Evolutionary conservation across 2,113 vertebrate genomes (phyloP).

Genomic region (Vimba vimba): DNA sequence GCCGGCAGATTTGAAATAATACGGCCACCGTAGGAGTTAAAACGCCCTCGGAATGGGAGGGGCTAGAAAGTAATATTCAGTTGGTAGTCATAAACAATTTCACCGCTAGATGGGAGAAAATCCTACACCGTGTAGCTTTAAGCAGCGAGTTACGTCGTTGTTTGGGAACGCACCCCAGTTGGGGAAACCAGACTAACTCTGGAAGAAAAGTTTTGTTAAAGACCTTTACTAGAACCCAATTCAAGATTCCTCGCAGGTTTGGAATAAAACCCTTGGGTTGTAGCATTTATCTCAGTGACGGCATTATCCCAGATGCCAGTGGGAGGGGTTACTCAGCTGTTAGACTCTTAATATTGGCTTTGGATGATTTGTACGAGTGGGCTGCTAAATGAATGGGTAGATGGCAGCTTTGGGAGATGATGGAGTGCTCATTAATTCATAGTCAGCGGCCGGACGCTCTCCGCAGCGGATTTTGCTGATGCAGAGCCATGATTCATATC

Average conservation of each 20-base stretch:
- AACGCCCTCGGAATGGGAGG: too few species aligned
- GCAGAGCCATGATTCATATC: slow-evolving; percentile 3
- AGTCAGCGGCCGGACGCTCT: slow-evolving; percentile 6
- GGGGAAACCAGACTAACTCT: background rate
- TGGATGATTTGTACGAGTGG: slow-evolving; percentile 16
- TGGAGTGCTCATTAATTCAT: slow-evolving; percentile 27
- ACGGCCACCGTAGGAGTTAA: too few species aligned
- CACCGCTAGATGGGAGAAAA: too few species aligned
- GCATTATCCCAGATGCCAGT: background rate
- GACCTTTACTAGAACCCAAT: background rate
- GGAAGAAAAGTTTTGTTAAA: background rate
- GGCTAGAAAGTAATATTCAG: too few species aligned
- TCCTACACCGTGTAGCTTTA: too few species aligned
- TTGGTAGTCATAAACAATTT: too few species aligned
- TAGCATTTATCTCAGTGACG: background rate
- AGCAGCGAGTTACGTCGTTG: too few species aligned
- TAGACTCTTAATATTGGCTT: slow-evolving; percentile 31
- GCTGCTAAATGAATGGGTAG: slow-evolving; percentile 33
- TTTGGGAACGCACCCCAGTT: background rate
- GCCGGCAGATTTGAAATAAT: too few species aligned
- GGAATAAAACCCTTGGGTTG: background rate
- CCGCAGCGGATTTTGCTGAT: slow-evolving; percentile 3
- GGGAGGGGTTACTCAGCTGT: slow-evolving; percentile 14
- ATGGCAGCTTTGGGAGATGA: slow-evolving; percentile 31
- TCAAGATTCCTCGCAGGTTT: background rate